Conservation (phyloP, 2,113 vertebrate species). For the Etia nguti region DNA sequence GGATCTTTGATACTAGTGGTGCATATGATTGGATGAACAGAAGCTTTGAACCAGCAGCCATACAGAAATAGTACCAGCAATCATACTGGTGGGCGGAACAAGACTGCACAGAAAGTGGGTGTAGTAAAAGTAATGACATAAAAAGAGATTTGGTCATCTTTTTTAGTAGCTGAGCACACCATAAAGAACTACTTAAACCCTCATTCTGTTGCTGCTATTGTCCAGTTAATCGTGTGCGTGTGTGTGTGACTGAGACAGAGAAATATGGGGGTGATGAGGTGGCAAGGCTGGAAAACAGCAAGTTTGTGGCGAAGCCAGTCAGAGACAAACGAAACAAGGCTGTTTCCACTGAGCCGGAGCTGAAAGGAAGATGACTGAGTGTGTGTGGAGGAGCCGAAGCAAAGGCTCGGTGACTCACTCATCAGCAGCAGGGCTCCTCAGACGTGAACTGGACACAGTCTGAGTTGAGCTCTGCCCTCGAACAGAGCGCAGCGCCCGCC, state of each 20-base stretch:
- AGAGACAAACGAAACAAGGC: slow-evolving; percentile 49
- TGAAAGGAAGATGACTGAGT: slow-evolving; percentile 52
- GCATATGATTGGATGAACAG: background rate
- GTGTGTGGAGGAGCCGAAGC: slow-evolving; percentile 59
- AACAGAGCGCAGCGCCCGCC: background rate
- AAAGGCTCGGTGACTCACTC: slow-evolving; percentile 59
- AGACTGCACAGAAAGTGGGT: background rate
- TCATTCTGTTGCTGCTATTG: background rate
- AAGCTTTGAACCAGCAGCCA: slow-evolving; percentile 1
- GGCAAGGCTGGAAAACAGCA: slow-evolving; percentile 29
- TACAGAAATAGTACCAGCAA: background rate
- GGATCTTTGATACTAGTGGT: background rate
- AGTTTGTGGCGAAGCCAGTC: slow-evolving; percentile 19
- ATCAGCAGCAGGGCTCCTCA: slow-evolving; percentile 46
- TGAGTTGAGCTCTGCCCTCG: slow-evolving; percentile 22
- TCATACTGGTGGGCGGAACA: background rate
- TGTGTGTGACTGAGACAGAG: background rate
- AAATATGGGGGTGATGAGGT: background rate
- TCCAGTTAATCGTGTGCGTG: background rate
- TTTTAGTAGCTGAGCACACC: background rate
- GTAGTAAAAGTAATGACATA: background rate
- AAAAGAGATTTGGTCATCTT: background rate
- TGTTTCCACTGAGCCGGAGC: slow-evolving; percentile 43
- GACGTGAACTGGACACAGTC: slow-evolving; percentile 46
- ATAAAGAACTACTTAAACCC: background rate